Evolutionary conservation across 2,888 invertebrate species (phyloP).

Genomic region (Vannuccia rotundouncinata): DNA sequence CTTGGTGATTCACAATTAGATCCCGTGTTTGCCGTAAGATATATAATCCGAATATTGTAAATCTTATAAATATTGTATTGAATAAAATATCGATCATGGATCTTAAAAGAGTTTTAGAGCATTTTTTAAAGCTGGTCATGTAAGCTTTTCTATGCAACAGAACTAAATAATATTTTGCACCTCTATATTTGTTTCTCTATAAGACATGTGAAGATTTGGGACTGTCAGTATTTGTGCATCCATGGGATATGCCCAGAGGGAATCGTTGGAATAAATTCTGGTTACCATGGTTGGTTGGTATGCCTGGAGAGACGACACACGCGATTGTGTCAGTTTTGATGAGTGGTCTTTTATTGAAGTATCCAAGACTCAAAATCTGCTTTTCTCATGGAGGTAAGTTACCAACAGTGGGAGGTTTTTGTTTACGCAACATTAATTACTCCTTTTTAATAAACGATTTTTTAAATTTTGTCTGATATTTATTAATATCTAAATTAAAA

Average conservation of each 20-base stretch:
- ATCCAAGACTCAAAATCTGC: constrained; percentile 33
- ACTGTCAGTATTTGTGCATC: constrained; percentile 60
- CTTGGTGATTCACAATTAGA: constrained; percentile 59
- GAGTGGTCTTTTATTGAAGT: constrained; percentile 27
- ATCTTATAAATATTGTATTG: background rate
- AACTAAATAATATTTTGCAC: background rate
- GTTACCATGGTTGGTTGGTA: constrained; percentile 36
- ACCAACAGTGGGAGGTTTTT: background rate
- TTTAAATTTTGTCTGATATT: too few species aligned
- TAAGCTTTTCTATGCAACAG: too few species aligned
- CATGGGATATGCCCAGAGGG: constrained; percentile 61
- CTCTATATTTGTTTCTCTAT: background rate
- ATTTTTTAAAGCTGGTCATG: too few species aligned
- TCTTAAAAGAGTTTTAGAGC: too few species aligned
- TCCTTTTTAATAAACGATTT: too few species aligned
- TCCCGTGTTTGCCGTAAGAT: constrained; percentile 59
- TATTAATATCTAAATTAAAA: too few species aligned
- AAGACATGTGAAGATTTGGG: constrained; percentile 37
- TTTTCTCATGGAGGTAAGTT: constrained; percentile 35
- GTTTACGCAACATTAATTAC: too few species aligned
- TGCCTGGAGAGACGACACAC: constrained; percentile 32
- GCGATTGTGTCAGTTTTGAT: constrained; percentile 27
- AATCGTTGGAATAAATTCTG: constrained; percentile 45
- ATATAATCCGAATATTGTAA: background rate
- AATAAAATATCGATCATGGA: constrained; percentile 6